Percentiles rank a stretch among this genome's conserved stretches.
These are phyloP conservation scores for Hydra vulgaris DNA, from an alignment of 30 jellyfish, hydroid and myxozoan species.

Conservation along the genomic window DNA sequence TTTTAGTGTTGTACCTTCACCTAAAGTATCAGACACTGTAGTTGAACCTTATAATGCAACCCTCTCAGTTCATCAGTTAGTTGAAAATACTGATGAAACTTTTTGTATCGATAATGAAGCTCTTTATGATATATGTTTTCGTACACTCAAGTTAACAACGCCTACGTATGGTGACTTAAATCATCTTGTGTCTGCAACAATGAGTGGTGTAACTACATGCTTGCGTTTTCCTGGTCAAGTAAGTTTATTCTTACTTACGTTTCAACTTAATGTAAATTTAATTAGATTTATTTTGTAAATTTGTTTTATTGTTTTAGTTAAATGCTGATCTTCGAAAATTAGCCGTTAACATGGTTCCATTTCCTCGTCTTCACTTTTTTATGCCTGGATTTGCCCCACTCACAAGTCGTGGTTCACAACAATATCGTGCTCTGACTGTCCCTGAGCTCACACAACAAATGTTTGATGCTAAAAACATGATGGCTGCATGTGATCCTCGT, in stretches of 20 bases:
- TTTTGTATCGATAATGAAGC: slow-evolving; percentile 98
- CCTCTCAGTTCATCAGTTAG: slow-evolving; percentile 63
- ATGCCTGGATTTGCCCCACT: slow-evolving; percentile 94
- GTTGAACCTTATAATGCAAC: slow-evolving; percentile 96
- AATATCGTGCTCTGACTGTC: slow-evolving; percentile 41
- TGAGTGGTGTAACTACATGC: slow-evolving; percentile 93
- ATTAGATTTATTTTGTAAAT: too few species aligned
- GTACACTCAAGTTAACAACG: slow-evolving; percentile 32
- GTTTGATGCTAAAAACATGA: slow-evolving; percentile 73
- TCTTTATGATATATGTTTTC: slow-evolving; percentile 62
- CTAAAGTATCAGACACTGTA: slow-evolving; percentile 92
- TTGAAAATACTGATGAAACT: slow-evolving; percentile 73
- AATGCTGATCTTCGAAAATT: slow-evolving; percentile 94
- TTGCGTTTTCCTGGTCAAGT: slow-evolving; percentile 98
- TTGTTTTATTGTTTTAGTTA: slow-evolving; percentile 42
- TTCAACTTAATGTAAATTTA: too few species aligned
- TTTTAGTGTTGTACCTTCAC: slow-evolving; percentile 89
- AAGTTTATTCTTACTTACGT: slow-evolving; percentile 37
- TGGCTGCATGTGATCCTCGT: slow-evolving; percentile 95
- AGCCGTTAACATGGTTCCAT: slow-evolving; percentile 96
- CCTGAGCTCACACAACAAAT: slow-evolving; percentile 70
- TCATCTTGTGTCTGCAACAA: slow-evolving; percentile 53
- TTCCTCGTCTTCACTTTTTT: slow-evolving; percentile 95
- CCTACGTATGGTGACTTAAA: slow-evolving; percentile 56
- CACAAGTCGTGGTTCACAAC: slow-evolving; percentile 25